These are phyloP conservation scores for Cavia porcellus DNA, from an alignment of 2,113 vertebrate genomes.

Conservation along the genomic window DNA sequence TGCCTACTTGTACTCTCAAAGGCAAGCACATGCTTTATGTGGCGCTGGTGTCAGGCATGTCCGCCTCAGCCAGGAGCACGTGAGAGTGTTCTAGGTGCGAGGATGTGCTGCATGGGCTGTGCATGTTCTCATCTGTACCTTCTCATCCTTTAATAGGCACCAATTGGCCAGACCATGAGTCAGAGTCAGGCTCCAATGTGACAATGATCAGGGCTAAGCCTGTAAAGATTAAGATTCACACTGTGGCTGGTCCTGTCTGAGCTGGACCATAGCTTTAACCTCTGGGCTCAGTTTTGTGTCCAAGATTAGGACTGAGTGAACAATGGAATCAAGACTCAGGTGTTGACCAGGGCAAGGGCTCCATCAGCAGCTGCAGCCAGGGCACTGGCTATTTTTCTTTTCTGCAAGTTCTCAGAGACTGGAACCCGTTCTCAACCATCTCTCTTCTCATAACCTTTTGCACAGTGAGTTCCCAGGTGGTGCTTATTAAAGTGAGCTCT, in stretches of 20 bases:
- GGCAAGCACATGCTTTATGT: rapidly evolving
- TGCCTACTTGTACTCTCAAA: rapidly evolving
- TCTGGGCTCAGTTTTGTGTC: neutral
- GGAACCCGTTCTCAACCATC: neutral
- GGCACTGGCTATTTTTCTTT: neutral
- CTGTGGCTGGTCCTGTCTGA: neutral
- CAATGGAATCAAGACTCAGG: neutral
- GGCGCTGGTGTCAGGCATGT: rapidly evolving
- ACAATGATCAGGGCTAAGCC: neutral
- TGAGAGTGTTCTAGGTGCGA: neutral
- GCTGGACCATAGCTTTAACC: neutral
- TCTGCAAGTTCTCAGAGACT: neutral
- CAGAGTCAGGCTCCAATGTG: neutral
- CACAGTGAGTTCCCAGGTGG: neutral
- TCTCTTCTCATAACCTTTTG: neutral
- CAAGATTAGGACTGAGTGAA: neutral
- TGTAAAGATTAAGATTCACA: neutral
- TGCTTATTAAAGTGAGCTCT: neutral
- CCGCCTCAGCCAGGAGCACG: neutral
- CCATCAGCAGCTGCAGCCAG: neutral
- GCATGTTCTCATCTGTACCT: neutral
- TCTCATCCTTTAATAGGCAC: neutral
- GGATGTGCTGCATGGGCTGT: neutral
- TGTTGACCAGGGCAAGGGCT: neutral
- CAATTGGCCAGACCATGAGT: neutral